Evolutionary conservation across 2,113 vertebrate species (phyloP).

Genomic region (Gymnocephalus cernua): DNA sequence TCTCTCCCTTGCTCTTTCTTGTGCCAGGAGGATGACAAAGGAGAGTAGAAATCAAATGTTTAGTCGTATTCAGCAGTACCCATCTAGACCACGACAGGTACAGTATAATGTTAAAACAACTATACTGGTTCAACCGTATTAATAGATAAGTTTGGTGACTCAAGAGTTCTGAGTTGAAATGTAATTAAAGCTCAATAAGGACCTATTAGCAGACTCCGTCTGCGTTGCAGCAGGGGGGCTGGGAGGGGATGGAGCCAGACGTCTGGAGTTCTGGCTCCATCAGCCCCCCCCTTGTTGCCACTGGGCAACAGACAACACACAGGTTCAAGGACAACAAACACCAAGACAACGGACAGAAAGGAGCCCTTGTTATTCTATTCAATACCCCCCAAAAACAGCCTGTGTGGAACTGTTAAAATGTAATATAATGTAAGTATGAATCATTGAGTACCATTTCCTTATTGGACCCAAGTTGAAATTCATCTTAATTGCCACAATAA

Average conservation of each 20-base stretch:
- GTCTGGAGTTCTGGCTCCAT: conserved; percentile 23
- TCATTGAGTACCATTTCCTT: not conserved
- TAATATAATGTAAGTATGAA: not conserved
- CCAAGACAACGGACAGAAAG: conserved; percentile 19
- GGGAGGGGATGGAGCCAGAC: not conserved
- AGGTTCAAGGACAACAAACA: conserved; percentile 32
- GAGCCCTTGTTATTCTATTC: conserved; percentile 7
- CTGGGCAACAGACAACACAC: conserved; percentile 49
- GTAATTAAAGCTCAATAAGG: conserved; percentile 12
- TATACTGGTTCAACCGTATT: not conserved
- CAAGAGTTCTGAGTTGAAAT: not conserved
- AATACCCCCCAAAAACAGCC: not conserved
- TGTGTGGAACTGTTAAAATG: not conserved
- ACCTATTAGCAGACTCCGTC: not conserved
- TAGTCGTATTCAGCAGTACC: not conserved
- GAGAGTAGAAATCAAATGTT: not conserved
- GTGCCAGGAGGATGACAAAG: not conserved
- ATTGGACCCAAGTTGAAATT: not conserved
- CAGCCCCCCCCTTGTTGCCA: not conserved
- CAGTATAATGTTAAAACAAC: not conserved
- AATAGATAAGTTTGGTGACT: not conserved
- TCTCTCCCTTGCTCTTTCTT: not conserved
- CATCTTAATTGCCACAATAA: not conserved
- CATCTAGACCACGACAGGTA: not conserved
- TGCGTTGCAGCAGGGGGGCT: conserved; percentile 7